These are phyloP conservation scores for Mayetiola destructor DNA, from an alignment of 2,888 invertebrate genomes.

Conservation along the genomic window DNA sequence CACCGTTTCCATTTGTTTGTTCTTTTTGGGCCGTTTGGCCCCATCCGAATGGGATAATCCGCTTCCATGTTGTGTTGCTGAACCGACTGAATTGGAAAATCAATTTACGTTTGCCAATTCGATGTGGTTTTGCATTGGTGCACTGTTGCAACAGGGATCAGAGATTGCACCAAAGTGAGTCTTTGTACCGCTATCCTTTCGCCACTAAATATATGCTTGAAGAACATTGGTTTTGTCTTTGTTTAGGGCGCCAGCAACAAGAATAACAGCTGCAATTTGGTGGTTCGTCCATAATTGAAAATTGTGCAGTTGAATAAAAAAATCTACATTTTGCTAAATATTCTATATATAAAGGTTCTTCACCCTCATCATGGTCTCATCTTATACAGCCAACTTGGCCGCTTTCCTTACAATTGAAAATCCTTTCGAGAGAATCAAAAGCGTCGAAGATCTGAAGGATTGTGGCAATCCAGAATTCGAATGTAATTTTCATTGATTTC, in stretches of 20 bases:
- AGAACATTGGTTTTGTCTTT: neutral
- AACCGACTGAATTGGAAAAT: conserved; percentile 70
- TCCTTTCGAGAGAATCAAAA: conserved; percentile 30
- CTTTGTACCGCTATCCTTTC: neutral
- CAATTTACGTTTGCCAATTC: conserved; percentile 70
- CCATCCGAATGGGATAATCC: conserved; percentile 85
- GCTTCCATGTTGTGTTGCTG: conserved; percentile 69
- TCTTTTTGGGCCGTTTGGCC: conserved; percentile 62
- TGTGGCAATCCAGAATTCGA: conserved; percentile 37
- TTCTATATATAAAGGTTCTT: no score
- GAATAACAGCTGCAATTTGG: conserved; percentile 77
- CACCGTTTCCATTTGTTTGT: conserved; percentile 63
- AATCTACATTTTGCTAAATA: no score
- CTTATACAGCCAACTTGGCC: conserved; percentile 82
- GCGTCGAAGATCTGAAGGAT: conserved; percentile 54
- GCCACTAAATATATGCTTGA: neutral
- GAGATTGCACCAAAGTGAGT: conserved; percentile 74
- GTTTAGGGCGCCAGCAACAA: conserved; percentile 67
- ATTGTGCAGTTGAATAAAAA: no score
- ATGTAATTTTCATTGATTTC: no score
- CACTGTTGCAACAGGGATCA: conserved; percentile 73
- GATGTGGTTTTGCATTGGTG: conserved; percentile 78
- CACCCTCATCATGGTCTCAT: conserved; percentile 58
- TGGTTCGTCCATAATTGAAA: no score
- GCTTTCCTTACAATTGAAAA: conserved; percentile 78